Evolutionary conservation across 2,888 invertebrate genomes (phyloP), one percentile per base, ranked within the genome.

Genomic region (Cancer borealis): DNA sequence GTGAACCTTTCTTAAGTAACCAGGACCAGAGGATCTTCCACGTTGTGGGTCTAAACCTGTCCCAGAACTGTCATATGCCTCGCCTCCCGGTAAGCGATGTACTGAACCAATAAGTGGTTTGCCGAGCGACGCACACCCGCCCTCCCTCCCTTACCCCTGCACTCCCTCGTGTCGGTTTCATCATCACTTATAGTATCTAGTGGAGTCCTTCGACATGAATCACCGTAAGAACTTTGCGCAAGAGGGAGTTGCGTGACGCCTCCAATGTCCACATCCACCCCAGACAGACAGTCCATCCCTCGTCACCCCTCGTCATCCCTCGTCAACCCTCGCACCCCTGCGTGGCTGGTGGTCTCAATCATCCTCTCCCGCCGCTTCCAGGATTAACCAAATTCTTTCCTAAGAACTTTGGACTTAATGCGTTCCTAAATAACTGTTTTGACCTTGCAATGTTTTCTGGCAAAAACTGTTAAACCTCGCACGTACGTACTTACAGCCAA

Each of bases 11-110:
- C 47, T 89, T 89, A 89, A 89, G 88, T 89, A 89, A 89, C 88
- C 88, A 45, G 46, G 88, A 14, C 47, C 88, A 39, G 47, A 17
- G 47, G 17, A 89, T 45, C 88, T 49, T 47, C 39, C 87, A 17
- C 88, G 45, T 89, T 8, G 47, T 14, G 49, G 88, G 46, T 47
- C 60, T 60, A 91, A 91, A 91, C 60, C 90, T 91, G 90, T 91
- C 90, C 90, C 90, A 26, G 54, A 26, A 54, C 60, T 91, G 90
- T 91, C 90, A 91, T 91, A 91, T 54, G 54, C 90, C 45, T 30
- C 60, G 26, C 90, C 90, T 30, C 26, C 26, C 90, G 60, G n/a
- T 26, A 73, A 73, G 21, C 73, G n/a, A n/a, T 26, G 73, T n/a
- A n/a, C 73, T 73, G 73, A 73, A 73, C 73, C 73, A 26, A 6